Evolutionary conservation across 1,140 invertebrate species (phyloP), one percentile per base, ranked within the genome.

Genomic region (Calosoma granatense): DNA sequence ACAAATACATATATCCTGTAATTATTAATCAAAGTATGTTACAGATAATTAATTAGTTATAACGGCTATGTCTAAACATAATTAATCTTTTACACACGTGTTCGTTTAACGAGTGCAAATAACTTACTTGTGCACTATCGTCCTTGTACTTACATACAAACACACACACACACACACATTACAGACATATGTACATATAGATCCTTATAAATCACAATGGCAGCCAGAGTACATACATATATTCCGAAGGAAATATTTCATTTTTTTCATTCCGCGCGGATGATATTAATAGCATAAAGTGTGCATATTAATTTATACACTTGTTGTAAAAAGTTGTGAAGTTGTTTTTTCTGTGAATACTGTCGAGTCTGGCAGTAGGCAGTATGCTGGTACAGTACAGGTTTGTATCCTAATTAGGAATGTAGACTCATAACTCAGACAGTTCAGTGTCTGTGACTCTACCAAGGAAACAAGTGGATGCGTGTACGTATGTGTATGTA

Each of bases 101-200:
- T n/a, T n/a, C n/a, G n/a, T n/a, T n/a, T n/a, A n/a, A n/a, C n/a
- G n/a, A n/a, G n/a, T n/a, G n/a, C n/a, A n/a, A n/a, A n/a, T n/a
- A n/a, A n/a, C n/a, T n/a, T n/a, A n/a, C n/a, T n/a, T n/a, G n/a
- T n/a, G n/a, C n/a, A n/a, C n/a, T n/a, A n/a, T n/a, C n/a, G n/a
- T n/a, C n/a, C n/a, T n/a, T 36, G n/a, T 36, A 36, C n/a, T 9
- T 36, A 36, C n/a, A 54, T 17, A 54, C 12, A 22, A 21, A 54
- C 22, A n/a, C 12, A 20, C 22, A 20, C 17, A 54, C 12, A 51
- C 15, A 17, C 15, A 51, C 15, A 51, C 15, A 51, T 15, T 54
- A 54, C 22, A 23, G 12, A 54, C 12, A 54, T 22, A 54, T 54
- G 22, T 54, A 54, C 22, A 23, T 54, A 54, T 54, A 54, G 12